phyloP scores from a whole-genome alignment of 2,797 vertebrate genomes.

The Taeniopygia guttata region DNA sequence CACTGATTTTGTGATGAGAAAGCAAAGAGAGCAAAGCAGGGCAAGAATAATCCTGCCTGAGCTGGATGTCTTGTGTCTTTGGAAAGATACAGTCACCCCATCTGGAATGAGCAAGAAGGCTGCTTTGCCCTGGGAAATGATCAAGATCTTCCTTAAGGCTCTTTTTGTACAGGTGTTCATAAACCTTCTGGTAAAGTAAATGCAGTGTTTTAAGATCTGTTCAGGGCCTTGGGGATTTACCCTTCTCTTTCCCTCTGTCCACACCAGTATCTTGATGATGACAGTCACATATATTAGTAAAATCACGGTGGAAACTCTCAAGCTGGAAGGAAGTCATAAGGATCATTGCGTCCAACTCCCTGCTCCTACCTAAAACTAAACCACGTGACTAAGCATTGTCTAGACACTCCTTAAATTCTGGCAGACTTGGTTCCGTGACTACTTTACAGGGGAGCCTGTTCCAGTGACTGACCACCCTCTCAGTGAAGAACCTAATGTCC shows the following conservation, averaged over 20 bases:
- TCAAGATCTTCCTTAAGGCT: neutral
- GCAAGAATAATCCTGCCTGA: neutral
- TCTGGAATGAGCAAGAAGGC: neutral
- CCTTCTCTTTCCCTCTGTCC: neutral
- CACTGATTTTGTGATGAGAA: conserved; percentile 1
- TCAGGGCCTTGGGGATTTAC: neutral
- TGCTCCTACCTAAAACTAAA: neutral
- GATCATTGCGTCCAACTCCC: neutral
- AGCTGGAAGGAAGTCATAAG: neutral
- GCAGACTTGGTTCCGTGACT: neutral
- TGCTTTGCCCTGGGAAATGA: neutral
- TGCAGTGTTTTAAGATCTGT: neutral
- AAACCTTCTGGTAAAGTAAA: neutral
- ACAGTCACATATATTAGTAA: neutral
- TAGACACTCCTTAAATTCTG: neutral
- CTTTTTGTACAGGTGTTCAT: neutral
- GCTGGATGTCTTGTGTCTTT: neutral
- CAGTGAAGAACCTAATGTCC: neutral
- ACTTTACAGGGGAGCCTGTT: neutral
- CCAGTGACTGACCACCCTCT: neutral
- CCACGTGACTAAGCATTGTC: neutral
- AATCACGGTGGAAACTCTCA: neutral
- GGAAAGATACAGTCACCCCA: neutral
- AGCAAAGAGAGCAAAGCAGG: conserved; percentile 19
- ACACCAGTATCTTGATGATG: neutral